These are phyloP conservation scores for Bradypodion ventrale DNA, from an alignment of 2,797 vertebrate species.

Conservation along the genomic window DNA sequence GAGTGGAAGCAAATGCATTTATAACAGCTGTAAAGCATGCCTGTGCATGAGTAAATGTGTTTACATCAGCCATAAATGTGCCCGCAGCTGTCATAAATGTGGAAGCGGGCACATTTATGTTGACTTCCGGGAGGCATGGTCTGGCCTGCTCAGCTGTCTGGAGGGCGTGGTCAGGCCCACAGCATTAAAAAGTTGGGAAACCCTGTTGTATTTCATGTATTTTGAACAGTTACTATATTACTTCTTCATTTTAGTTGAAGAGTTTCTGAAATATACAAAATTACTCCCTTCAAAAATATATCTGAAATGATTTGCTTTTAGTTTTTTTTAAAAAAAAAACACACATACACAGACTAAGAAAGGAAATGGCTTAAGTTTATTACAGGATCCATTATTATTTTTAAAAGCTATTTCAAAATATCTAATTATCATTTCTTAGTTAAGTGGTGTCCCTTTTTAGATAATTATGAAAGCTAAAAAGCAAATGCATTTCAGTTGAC, in stretches of 20 bases:
- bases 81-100: no score
- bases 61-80: no score
- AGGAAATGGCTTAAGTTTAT: neutral
- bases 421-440: constrained; percentile 13
- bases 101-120: no score
- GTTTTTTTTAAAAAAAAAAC: constrained; percentile 28
- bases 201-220: no score
- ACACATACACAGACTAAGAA: constrained; percentile 3
- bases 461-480: neutral
- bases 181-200: no score
- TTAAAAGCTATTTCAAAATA: neutral
- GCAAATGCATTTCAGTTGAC: neutral
- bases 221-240: constrained; percentile 16
- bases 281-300: constrained; percentile 13
- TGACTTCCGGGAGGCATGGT: no score
- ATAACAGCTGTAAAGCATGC: no score
- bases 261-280: neutral
- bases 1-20: no score
- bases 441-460: constrained; percentile 15
- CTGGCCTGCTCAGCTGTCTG: no score
- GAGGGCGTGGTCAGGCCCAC: no score
- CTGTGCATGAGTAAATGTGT: no score
- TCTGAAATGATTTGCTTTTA: constrained; percentile 24
- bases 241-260: constrained; percentile 10
- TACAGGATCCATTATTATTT: neutral